Evolutionary conservation across 1,140 invertebrate species (phyloP), one percentile per base, ranked within the genome.

Genomic region (Drosophila ohnishii): DNA sequence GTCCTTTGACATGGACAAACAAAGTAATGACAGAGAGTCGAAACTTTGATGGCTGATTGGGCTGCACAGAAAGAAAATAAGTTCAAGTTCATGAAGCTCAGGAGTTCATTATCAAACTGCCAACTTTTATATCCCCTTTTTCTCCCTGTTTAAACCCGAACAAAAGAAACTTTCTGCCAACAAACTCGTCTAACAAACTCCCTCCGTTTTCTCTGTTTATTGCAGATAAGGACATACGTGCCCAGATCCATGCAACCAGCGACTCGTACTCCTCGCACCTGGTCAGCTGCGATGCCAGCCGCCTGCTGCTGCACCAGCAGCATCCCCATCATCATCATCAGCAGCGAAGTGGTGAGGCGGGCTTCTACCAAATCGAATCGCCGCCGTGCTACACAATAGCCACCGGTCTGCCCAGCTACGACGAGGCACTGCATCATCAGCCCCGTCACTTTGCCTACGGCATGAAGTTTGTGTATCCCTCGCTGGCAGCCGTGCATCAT

Each of bases 301-400:
- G 77, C 13, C 53, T 88, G 32, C 53, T 88, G 62, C 62, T 78
- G 50, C 81, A 84, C 50, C 44, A 69, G n/a, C 61, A 70, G 58
- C 69, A 48, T 61, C 47, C 47, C 51, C 51, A 42, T 53, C 44
- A 42, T 25, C 44, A 28, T 22, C 42, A 45, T 25, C 44, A 48
- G 35, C 47, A 37, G 44, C 45, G 35, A 34, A 67, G 48, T 70
- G 78, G 61, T 16, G 89, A 90, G 59, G 84, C 81, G 11, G 80
- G 71, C 1, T 91, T 90, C 62, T 90, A 88, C 75, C 85, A 91
- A 88, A 91, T 91, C 32, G 94, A 94, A 78, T 93, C 93, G 16
- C 90, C 94, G 53, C 94, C 94, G 9, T 94, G 93, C 69, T 94
- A 94, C 85, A 94, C 93, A 39, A 92, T 94, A 56, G 94, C 93